These are phyloP conservation scores for Parazoanthus darwini DNA, from an alignment of 92 coral and sea anemone genomes.

Conservation along the genomic window DNA sequence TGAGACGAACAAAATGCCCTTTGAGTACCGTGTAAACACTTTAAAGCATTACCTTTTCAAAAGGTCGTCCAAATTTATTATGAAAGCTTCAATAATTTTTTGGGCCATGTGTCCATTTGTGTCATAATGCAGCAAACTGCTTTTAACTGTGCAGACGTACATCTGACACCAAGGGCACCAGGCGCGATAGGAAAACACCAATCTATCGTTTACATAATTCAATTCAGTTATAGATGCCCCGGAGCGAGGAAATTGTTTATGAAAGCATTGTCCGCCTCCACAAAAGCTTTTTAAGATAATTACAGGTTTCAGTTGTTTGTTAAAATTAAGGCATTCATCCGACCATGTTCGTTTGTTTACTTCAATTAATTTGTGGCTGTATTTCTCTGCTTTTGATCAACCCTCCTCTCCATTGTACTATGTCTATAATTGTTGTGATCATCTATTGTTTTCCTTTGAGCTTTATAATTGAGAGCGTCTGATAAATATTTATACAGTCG, in stretches of 20 bases:
- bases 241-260: neutral
- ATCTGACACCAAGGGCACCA: neutral
- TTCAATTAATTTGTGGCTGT: constrained; percentile 17
- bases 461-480: constrained; percentile 64
- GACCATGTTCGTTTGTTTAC: constrained; percentile 28
- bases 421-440: constrained; percentile 9
- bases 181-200: constrained; percentile 4
- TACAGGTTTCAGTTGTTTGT: constrained; percentile 30
- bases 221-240: constrained; percentile 21
- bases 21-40: constrained; percentile 35
- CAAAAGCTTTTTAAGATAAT: constrained; percentile 18
- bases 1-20: constrained; percentile 23
- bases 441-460: constrained; percentile 72
- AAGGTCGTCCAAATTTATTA: constrained; percentile 4
- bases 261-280: constrained; percentile 34
- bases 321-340: constrained; percentile 21
- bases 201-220: constrained; percentile 25
- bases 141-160: neutral
- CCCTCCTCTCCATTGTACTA: constrained; percentile 17
- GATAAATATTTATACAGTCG: constrained; percentile 73
- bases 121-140: neutral
- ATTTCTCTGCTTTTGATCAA: constrained; percentile 46
- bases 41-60: constrained; percentile 19
- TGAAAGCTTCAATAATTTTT: constrained; percentile 1
- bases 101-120: neutral